Evolutionary conservation across 1,140 invertebrate species (phyloP).

Genomic region (Cephus cinctus): DNA sequence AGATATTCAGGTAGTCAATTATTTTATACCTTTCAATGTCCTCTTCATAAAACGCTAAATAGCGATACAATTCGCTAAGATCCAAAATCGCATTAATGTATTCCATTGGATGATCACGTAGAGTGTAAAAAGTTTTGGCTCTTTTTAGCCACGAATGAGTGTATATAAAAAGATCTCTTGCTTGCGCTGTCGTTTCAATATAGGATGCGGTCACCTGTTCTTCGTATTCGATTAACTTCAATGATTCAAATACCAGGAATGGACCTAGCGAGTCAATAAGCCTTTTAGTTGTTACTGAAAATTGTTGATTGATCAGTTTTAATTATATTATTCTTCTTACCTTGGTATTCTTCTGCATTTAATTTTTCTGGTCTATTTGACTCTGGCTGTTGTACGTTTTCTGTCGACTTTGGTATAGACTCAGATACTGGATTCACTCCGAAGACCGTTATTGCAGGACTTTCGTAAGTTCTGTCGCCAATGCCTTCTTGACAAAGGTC

Average conservation of each 20-base stretch:
- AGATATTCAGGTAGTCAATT: background rate
- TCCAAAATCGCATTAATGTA: slow-evolving; percentile 70
- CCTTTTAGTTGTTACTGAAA: too few relatives aligned
- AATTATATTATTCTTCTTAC: background rate
- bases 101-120: slow-evolving; percentile 68
- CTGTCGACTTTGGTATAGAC: background rate
- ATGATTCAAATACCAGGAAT: slow-evolving; percentile 54
- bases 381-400: background rate
- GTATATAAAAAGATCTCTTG: slow-evolving; percentile 62
- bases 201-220: slow-evolving; percentile 63
- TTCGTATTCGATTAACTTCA: slow-evolving; percentile 60
- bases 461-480: slow-evolving; percentile 2
- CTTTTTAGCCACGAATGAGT: slow-evolving; percentile 66
- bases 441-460: background rate
- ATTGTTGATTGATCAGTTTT: too few relatives aligned
- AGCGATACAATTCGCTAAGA: slow-evolving; percentile 67
- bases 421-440: background rate
- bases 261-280: slow-evolving; percentile 9
- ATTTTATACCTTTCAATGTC: slow-evolving; percentile 58
- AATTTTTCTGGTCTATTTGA: background rate
- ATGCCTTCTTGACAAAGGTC: background rate
- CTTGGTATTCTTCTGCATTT: slow-evolving; percentile 9
- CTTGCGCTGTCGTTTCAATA: slow-evolving; percentile 57
- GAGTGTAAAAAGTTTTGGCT: slow-evolving; percentile 66
- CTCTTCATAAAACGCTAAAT: slow-evolving; percentile 68